phyloP scores from a whole-genome alignment of 2,888 invertebrate species.

The Aphrophora alni region DNA sequence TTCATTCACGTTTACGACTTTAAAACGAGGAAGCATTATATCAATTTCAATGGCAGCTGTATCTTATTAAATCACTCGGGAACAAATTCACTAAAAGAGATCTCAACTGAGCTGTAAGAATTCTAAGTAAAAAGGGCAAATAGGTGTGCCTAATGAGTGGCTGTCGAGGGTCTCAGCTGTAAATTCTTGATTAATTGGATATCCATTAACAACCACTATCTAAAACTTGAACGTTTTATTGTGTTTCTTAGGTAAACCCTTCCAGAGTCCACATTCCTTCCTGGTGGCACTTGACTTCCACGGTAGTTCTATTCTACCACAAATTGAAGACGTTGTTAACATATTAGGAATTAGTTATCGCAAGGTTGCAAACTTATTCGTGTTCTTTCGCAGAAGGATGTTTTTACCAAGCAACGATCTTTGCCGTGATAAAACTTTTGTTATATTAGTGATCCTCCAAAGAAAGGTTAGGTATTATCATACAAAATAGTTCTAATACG shows the following conservation, averaged over 20 bases:
- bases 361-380: background rate
- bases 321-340: background rate
- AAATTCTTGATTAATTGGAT: slow-evolving; percentile 9
- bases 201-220: slow-evolving; percentile 9
- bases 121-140: slow-evolving; percentile 9
- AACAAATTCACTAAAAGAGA: background rate
- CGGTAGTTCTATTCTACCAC: too few species aligned
- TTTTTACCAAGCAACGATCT: too few species aligned
- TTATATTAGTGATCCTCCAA: too few species aligned
- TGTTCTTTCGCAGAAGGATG: too few species aligned
- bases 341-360: background rate
- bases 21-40: too few species aligned
- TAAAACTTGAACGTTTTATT: background rate
- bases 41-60: too few species aligned
- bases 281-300: background rate
- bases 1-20: too few species aligned
- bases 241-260: too few species aligned
- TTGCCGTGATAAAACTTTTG: too few species aligned
- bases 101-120: background rate
- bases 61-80: too few species aligned
- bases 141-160: slow-evolving; percentile 2
- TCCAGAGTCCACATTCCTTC: background rate
- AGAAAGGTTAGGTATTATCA: too few species aligned
- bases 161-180: background rate
- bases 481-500: too few species aligned